Evolutionary conservation across 2,797 vertebrate genomes (phyloP).

Genomic region (Sebastolobus altivelis): DNA sequence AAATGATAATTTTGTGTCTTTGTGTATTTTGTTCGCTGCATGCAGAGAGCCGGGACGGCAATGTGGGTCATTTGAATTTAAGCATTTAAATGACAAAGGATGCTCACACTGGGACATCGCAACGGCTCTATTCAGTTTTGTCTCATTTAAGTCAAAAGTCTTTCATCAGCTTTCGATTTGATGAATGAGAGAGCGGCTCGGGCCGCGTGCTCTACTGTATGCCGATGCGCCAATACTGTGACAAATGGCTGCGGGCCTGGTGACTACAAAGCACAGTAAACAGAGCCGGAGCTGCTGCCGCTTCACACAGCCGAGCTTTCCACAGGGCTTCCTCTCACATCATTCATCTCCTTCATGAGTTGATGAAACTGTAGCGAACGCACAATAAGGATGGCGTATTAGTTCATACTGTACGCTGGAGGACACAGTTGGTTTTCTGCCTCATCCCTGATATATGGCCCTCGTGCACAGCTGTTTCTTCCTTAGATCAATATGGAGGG

Average conservation of each 20-base stretch:
- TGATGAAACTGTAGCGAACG: slow-evolving; percentile 77
- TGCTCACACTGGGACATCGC: slow-evolving; percentile 30
- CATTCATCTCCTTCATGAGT: slow-evolving; percentile 78
- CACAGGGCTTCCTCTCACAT: slow-evolving; percentile 62
- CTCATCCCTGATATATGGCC: slow-evolving; percentile 32
- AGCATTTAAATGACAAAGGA: slow-evolving; percentile 63
- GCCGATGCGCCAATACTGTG: slow-evolving; percentile 68
- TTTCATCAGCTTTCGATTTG: slow-evolving; percentile 70
- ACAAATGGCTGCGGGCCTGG: slow-evolving; percentile 76
- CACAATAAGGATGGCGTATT: slow-evolving; percentile 56
- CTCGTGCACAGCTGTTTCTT: not conserved
- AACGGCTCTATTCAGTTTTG: slow-evolving; percentile 65
- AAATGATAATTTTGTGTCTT: slow-evolving; percentile 65
- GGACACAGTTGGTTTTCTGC: slow-evolving; percentile 41
- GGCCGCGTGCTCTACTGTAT: slow-evolving; percentile 56
- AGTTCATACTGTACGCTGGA: slow-evolving; percentile 40
- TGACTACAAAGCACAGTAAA: slow-evolving; percentile 80
- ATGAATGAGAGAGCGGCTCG: slow-evolving; percentile 73
- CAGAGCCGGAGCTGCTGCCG: slow-evolving; percentile 60
- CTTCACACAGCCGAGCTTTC: slow-evolving; percentile 66
- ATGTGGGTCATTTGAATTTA: slow-evolving; percentile 44
- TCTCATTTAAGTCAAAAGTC: slow-evolving; percentile 72
- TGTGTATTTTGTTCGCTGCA: slow-evolving; percentile 28
- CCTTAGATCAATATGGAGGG: slow-evolving; percentile 7
- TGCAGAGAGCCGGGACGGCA: slow-evolving; percentile 12